A percentile compares a stretch with the other conserved stretches of the same genome.
These are phyloP conservation scores for Diuraphis noxia DNA, from an alignment of 1,140 invertebrate species.

Conservation along the genomic window DNA sequence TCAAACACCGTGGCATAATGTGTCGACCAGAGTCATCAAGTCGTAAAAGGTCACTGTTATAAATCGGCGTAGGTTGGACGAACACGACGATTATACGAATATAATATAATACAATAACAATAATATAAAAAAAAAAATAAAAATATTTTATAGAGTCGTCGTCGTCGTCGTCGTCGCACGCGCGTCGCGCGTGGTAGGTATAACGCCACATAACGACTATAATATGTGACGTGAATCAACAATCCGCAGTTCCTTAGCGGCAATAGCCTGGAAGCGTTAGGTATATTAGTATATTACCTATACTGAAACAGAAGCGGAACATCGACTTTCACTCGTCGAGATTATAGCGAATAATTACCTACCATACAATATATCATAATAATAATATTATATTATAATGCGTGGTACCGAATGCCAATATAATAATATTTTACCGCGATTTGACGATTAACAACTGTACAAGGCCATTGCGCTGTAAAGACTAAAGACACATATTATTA, in stretches of 20 bases:
- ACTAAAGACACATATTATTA: background rate
- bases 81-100: background rate
- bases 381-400: background rate
- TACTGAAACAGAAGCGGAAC: slow-evolving; percentile 16
- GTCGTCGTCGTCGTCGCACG: background rate
- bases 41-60: background rate
- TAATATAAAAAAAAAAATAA: too few species aligned
- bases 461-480: background rate
- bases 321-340: slow-evolving; percentile 2
- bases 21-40: slow-evolving; percentile 22
- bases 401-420: background rate
- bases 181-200: background rate
- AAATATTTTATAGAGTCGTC: too few species aligned
- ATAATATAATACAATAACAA: background rate
- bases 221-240: background rate
- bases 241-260: background rate
- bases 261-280: background rate
- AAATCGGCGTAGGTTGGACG: background rate
- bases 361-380: background rate
- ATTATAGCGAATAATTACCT: background rate
- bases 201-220: too few species aligned
- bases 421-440: background rate
- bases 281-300: background rate
- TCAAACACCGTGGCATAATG: background rate
- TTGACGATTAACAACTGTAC: background rate